phyloP scores from a whole-genome alignment of 1,140 invertebrate genomes.

The Nebria ingens region DNA sequence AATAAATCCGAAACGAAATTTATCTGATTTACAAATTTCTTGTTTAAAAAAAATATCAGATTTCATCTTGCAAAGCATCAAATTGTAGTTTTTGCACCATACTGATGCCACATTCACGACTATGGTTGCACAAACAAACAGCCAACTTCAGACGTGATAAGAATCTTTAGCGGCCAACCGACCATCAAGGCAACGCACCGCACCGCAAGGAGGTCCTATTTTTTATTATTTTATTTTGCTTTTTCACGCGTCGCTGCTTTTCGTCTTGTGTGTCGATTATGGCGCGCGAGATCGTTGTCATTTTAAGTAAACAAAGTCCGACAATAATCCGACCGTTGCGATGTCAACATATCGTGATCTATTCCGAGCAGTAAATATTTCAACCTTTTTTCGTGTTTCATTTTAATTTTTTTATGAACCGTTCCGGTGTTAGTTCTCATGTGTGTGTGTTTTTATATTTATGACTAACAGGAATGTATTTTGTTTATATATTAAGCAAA shows the following conservation, averaged over 20 bases:
- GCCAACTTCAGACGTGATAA: background rate
- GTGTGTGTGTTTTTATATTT: background rate
- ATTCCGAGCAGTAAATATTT: background rate
- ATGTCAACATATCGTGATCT: background rate
- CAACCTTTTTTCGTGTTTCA: no score
- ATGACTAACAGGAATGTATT: no score
- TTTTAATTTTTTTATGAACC: background rate
- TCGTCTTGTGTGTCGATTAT: background rate
- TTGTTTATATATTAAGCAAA: no score
- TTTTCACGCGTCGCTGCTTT: background rate
- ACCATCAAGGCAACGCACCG: background rate
- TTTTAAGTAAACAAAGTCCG: background rate
- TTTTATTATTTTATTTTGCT: no score
- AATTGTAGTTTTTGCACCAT: no score
- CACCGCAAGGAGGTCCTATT: no score
- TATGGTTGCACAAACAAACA: no score
- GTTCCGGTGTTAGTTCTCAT: background rate
- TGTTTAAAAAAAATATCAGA: no score
- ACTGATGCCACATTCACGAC: no score
- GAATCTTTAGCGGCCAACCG: background rate
- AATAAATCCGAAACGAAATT: no score
- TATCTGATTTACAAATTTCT: no score
- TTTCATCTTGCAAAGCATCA: no score
- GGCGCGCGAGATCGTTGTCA: background rate
- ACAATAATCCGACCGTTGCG: background rate